Conservation (phyloP, 2,888 invertebrate species). For the Acanthosepion pharaonis region DNA sequence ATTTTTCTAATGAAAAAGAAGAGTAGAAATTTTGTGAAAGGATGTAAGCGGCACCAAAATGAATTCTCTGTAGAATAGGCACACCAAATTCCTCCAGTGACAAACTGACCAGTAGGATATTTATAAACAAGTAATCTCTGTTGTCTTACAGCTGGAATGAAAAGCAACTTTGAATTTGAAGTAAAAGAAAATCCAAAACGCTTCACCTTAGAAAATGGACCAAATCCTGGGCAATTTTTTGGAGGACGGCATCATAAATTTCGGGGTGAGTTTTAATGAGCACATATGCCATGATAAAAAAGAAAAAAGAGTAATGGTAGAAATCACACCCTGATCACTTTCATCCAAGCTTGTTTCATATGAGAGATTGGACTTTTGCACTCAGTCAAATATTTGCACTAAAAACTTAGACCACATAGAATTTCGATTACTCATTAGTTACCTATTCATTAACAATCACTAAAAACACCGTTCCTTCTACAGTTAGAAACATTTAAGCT, state of each 20-base stretch:
- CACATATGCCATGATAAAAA: neutral
- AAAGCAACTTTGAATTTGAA: constrained; percentile 37
- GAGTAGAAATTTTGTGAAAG: too few relatives aligned
- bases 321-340: neutral
- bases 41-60: too few relatives aligned
- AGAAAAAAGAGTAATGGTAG: neutral
- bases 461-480: neutral
- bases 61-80: too few relatives aligned
- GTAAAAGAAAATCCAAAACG: constrained; percentile 36
- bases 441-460: neutral
- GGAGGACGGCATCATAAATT: constrained; percentile 22
- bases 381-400: neutral
- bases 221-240: neutral
- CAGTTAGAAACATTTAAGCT: neutral
- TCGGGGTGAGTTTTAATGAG: constrained; percentile 36
- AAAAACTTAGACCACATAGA: neutral
- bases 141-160: constrained; percentile 44
- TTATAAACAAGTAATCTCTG: neutral
- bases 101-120: neutral
- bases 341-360: neutral
- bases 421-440: neutral
- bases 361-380: neutral
- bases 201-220: neutral
- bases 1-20: too few relatives aligned
- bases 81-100: too few relatives aligned